Evolutionary conservation across 2,113 vertebrate species (phyloP), one percentile per base, ranked within the genome.

Genomic region (Zosterops borbonicus): DNA sequence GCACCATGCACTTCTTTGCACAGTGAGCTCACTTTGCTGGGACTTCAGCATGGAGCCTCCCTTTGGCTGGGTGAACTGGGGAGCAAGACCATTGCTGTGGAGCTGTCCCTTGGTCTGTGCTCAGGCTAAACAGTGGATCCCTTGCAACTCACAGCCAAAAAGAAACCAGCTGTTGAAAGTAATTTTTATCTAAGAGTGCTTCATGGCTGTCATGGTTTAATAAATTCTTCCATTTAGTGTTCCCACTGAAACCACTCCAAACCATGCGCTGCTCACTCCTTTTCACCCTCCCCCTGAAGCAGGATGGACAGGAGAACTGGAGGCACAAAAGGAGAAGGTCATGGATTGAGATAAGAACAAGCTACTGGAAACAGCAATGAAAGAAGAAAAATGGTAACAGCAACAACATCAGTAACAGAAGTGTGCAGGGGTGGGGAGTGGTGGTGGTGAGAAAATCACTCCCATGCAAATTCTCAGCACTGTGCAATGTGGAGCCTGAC

Each of bases 221-320:
- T 39, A 39, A 39, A 39, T 41, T 41, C 41, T 69, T 5, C 17
- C 41, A 0, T 55, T 47, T 31, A 27, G 12, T 2, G 2, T 12
- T 75, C 24, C 16, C 46, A 35, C n/a, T 35, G 29, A 68, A 76
- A 35, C 14, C 14, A 11, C 41, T 47, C 24, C 11, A 29, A 68
- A 47, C 6, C 28, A 17, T 2, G 28, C 0, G 0, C 50, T 42
- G 19, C 27, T 42, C 17, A 1, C 20, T n/a, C 60, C 42, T 20
- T 24, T 31, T 53, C 14, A 5, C 28, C 13, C 10, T 44, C 14
- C 12, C 11, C 4, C 9, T 68, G 28, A 41, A 46, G 53, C 20
- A 41, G 46, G 6, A 11, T 22, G 24, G 62, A 22, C 29, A 44
- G 59, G 14, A 82, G 37, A 60, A 5, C 16, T n/a, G 53, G 23